These are phyloP conservation scores for Hyalella azteca DNA, from an alignment of 2,888 invertebrate species.

Conservation along the genomic window DNA sequence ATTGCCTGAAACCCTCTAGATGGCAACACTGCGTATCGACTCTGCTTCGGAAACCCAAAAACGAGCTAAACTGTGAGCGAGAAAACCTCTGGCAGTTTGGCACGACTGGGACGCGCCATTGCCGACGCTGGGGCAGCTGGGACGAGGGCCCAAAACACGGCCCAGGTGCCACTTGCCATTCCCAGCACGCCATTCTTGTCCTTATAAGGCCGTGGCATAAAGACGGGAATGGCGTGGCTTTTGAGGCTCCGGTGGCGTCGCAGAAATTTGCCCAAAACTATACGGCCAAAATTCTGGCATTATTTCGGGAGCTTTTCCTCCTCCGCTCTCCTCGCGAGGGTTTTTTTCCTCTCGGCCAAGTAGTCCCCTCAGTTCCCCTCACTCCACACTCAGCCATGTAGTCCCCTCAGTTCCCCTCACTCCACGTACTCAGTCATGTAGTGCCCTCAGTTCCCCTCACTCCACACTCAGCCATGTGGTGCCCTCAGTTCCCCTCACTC, in stretches of 20 bases:
- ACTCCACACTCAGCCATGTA: too few relatives aligned
- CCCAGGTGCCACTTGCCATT: neutral
- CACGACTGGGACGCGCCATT: neutral
- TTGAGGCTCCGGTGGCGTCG: neutral
- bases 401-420: too few relatives aligned
- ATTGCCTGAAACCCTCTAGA: slow-evolving; percentile 28
- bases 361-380: neutral
- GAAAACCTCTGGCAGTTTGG: slow-evolving; percentile 14
- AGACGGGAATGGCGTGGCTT: neutral
- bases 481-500: too few relatives aligned
- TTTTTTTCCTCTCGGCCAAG: neutral
- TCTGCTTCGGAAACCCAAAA: slow-evolving; percentile 24
- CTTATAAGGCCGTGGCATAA: neutral
- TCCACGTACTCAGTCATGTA: too few relatives aligned
- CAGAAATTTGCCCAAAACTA: slow-evolving; percentile 33
- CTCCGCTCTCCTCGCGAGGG: neutral
- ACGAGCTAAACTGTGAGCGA: slow-evolving; percentile 36
- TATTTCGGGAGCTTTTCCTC: slow-evolving; percentile 28
- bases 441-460: too few relatives aligned
- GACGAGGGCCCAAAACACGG: neutral
- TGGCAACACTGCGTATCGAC: slow-evolving; percentile 36
- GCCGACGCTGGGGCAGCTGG: neutral
- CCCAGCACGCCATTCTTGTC: neutral
- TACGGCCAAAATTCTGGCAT: slow-evolving; percentile 35
- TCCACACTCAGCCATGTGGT: too few relatives aligned